A percentile compares a stretch with the other conserved stretches of the same genome.
phyloP scores from a whole-genome alignment of 2,113 vertebrate species.

The Pluvianellus socialis region DNA sequence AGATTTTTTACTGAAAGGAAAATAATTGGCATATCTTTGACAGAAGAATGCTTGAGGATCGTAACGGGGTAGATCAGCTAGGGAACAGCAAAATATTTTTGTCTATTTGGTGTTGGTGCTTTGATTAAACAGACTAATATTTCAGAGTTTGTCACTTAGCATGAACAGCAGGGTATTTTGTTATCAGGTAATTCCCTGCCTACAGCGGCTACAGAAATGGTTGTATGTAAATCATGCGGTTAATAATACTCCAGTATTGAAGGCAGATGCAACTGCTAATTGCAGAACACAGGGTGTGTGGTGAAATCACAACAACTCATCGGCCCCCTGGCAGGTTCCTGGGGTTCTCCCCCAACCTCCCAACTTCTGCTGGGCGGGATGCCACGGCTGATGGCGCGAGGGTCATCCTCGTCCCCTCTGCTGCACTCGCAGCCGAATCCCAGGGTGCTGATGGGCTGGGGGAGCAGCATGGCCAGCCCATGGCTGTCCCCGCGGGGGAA shows the following conservation, averaged over 20 bases:
- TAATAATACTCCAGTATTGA: slow-evolving; percentile 13
- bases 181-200: slow-evolving; percentile 53
- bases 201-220: background rate
- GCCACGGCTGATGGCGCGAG: accelerated
- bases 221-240: slow-evolving; percentile 14
- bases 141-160: slow-evolving; percentile 48
- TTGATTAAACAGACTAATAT: slow-evolving; percentile 56
- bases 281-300: background rate
- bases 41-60: background rate
- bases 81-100: slow-evolving; percentile 54
- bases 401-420: background rate
- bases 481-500: accelerated
- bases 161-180: slow-evolving; percentile 50
- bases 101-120: background rate
- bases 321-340: background rate
- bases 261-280: slow-evolving; percentile 35
- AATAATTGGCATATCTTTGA: slow-evolving; percentile 46
- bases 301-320: background rate
- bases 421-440: background rate
- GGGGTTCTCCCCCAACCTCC: background rate
- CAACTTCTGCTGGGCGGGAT: background rate
- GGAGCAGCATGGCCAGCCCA: background rate
- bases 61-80: slow-evolving; percentile 2
- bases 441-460: accelerated
- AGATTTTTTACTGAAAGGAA: background rate